Base-by-base conservation (phyloP, 2,888 invertebrate genomes). In the Eupelmus urozonus region DNA sequence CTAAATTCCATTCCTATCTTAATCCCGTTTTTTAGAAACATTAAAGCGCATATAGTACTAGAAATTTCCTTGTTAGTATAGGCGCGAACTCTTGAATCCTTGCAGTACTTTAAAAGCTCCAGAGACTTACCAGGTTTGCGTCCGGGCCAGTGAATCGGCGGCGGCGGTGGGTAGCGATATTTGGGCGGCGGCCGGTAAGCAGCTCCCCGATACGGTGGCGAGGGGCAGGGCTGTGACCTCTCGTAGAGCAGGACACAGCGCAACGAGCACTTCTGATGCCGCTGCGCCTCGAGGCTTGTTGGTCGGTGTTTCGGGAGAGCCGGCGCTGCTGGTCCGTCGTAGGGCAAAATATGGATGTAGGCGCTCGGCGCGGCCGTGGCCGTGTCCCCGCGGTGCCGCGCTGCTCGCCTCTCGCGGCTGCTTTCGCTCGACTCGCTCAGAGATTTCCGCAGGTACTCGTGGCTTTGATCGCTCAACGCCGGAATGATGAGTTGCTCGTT, bases 71-170 rank as follows among this genome's bases (percentile, higher is more conserved):
- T n/a, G n/a, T n/a, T n/a, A n/a, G n/a, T n/a, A n/a, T n/a, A n/a
- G n/a, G n/a, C n/a, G n/a, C n/a, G n/a, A n/a, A n/a, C n/a, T n/a
- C n/a, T n/a, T n/a, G n/a, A n/a, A n/a, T n/a, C n/a, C n/a, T n/a
- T n/a, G n/a, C n/a, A n/a, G n/a, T n/a, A n/a, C n/a, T n/a, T n/a
- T n/a, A n/a, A n/a, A n/a, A n/a, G n/a, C n/a, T n/a, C n/a, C n/a
- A n/a, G n/a, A n/a, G 11, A 67, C 79, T 79, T 66, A 79, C 79
- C 76, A 60, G 60, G 72, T 27, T 65, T 73, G 23, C 76, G 72
- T 18, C 72, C 63, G 29, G 76, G 73, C 79, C 76, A 76, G n/a
- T 49, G 51, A 0, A 76, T 34, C 16, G 76, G 42, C n/a, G 76
- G 53, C 16, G 67, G 20, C 13, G 69, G 45, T 27, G 79, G 79